Conservation (phyloP, 2,797 vertebrate species). For the Aotus griseimembra region DNA sequence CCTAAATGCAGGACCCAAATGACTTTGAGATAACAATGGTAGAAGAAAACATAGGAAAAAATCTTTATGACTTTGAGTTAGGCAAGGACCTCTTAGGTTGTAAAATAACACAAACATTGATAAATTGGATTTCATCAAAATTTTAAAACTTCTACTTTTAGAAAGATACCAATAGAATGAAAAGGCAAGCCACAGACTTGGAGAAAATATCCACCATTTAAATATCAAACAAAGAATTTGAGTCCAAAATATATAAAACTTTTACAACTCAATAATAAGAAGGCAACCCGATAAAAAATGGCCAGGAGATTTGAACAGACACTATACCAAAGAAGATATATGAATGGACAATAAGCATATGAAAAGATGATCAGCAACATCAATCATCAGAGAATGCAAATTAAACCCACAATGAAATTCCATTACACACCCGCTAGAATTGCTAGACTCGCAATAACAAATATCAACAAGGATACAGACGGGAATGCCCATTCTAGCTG, state of each 20-base stretch:
- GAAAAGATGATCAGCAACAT: background rate
- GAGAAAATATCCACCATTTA: slow-evolving; percentile 7
- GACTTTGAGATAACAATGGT: background rate
- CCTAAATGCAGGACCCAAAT: background rate
- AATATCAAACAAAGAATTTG: background rate
- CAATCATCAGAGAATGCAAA: background rate
- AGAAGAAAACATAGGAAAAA: background rate
- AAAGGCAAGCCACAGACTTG: background rate
- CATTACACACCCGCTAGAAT: background rate
- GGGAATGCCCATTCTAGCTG: background rate
- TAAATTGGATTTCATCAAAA: background rate
- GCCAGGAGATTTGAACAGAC: background rate
- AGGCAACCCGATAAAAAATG: background rate
- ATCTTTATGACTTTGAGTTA: background rate
- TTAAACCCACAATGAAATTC: background rate
- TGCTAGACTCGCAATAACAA: background rate
- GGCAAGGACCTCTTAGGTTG: background rate
- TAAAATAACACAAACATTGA: background rate
- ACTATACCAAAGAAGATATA: background rate
- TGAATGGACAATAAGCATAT: background rate
- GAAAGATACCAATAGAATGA: slow-evolving; percentile 15
- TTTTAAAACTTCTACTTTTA: slow-evolving; percentile 1
- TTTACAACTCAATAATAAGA: background rate
- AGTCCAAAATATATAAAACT: slow-evolving; percentile 6
- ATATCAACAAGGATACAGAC: background rate